phyloP scores from a whole-genome alignment of 2,888 invertebrate species.

The Leptopilina myrica region DNA sequence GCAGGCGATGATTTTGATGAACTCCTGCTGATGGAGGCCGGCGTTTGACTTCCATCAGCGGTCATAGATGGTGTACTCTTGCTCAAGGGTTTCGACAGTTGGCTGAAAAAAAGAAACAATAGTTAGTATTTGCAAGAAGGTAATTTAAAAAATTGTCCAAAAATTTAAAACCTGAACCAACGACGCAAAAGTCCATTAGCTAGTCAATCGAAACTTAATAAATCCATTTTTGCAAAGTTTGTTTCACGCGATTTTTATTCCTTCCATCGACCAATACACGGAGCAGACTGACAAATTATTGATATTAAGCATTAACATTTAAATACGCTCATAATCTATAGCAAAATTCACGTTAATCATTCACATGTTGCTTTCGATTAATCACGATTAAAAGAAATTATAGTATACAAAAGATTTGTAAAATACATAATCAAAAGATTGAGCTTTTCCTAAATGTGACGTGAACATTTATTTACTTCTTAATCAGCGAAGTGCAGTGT shows the following conservation, averaged over 20 bases:
- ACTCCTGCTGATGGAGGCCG: constrained; percentile 69
- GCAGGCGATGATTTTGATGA: constrained; percentile 72
- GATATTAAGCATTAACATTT: too few species aligned
- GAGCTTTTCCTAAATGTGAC: too few species aligned
- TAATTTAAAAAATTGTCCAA: neutral
- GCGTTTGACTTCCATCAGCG: constrained; percentile 71
- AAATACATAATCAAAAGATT: too few species aligned
- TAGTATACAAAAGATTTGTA: too few species aligned
- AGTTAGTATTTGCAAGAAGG: neutral
- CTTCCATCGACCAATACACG: too few species aligned
- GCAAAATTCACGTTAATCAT: too few species aligned
- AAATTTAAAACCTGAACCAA: constrained; percentile 41
- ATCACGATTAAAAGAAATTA: too few species aligned
- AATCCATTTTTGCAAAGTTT: neutral
- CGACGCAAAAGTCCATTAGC: constrained; percentile 65
- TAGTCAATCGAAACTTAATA: constrained; percentile 57
- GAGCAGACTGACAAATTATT: too few species aligned
- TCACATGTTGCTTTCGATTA: too few species aligned
- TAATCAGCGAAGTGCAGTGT: too few species aligned
- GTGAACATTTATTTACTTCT: too few species aligned
- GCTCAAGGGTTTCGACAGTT: constrained; percentile 76
- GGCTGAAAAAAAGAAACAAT: constrained; percentile 63
- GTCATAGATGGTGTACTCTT: constrained; percentile 76
- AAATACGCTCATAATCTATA: too few species aligned
- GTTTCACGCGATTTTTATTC: neutral